Conservation (phyloP, 30 jellyfish, hydroid and myxozoan species). For the Aurelia sp. region DNA sequence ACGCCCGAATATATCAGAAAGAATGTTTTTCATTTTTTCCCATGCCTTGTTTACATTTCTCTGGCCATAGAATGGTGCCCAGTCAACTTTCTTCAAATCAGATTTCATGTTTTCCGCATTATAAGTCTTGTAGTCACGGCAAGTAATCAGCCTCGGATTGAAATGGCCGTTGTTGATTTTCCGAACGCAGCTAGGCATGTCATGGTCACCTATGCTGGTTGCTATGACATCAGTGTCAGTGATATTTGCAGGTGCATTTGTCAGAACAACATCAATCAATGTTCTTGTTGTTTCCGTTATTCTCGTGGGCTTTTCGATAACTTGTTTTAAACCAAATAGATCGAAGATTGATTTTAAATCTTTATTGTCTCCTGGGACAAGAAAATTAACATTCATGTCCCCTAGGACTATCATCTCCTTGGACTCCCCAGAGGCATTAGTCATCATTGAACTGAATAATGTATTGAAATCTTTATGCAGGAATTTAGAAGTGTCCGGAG, state of each 20-base stretch:
- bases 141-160: too few relatives aligned
- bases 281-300: slow-evolving; percentile 36
- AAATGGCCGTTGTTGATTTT: slow-evolving; percentile 20
- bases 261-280: slow-evolving; percentile 6
- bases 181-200: slow-evolving; percentile 39
- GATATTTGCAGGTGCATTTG: not conserved
- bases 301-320: slow-evolving; percentile 39
- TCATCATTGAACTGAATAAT: slow-evolving; percentile 22
- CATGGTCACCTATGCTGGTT: slow-evolving; percentile 53
- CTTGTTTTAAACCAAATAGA: slow-evolving; percentile 36
- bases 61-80: too few relatives aligned
- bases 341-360: too few relatives aligned
- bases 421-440: slow-evolving; percentile 61
- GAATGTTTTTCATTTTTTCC: too few relatives aligned
- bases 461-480: slow-evolving; percentile 34
- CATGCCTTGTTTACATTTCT: too few relatives aligned
- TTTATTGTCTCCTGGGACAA: too few relatives aligned
- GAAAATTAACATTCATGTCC: slow-evolving; percentile 25
- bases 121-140: too few relatives aligned
- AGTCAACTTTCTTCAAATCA: too few relatives aligned
- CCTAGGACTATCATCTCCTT: slow-evolving; percentile 41
- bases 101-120: too few relatives aligned
- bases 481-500: slow-evolving; percentile 59
- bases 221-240: slow-evolving; percentile 40
- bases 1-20: too few relatives aligned